Base-by-base conservation (phyloP, 2,113 vertebrate species). In the Lagopus muta region DNA sequence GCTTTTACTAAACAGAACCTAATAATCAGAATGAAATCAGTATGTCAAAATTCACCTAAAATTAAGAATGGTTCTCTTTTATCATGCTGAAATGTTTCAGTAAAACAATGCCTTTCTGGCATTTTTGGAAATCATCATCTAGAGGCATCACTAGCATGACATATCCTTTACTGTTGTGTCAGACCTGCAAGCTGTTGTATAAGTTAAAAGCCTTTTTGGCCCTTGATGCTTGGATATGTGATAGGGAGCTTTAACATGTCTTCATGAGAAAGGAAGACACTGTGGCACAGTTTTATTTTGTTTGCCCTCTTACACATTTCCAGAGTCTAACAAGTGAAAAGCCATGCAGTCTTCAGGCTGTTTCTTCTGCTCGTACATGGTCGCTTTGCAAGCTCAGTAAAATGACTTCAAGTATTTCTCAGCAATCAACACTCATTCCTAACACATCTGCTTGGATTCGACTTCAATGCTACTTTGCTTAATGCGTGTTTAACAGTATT, bases 121-220 rank as follows among this genome's bases (percentile, higher is more conserved):
- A 66, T 85, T 87, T 82, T 58, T 86, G 10, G 30, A 71, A 47
- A 58, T 52, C 43, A 38, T 85, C 11, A 13, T n/a, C 66, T 77
- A 85, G 22, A 90, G 11, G 27, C 43, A 47, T 74, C 36, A 42
- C 28, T 28, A 64, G 43, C 60, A 75, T 78, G 73, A 80, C n/a
- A 45, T 73, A 58, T 13, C 18, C 32, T 79, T 94, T 93, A 45
- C 38, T 87, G 18, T 83, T 83, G 22, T 84, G 64, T 80, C 71
- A 92, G 48, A 94, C 48, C 79, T 66, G 55, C 64, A 90, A 90
- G 40, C 73, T 89, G 62, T 62, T 93, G 40, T 61, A 89, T 88
- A 93, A 76, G 34, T 83, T 70, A 72, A 55, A 89, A 21, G 52
- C 11, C 40, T n/a, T 88, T 82, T 89, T 87, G 48, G 38, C 54